Conservation (phyloP, 2,113 vertebrate genomes). For the Chaenogobius annularis region DNA sequence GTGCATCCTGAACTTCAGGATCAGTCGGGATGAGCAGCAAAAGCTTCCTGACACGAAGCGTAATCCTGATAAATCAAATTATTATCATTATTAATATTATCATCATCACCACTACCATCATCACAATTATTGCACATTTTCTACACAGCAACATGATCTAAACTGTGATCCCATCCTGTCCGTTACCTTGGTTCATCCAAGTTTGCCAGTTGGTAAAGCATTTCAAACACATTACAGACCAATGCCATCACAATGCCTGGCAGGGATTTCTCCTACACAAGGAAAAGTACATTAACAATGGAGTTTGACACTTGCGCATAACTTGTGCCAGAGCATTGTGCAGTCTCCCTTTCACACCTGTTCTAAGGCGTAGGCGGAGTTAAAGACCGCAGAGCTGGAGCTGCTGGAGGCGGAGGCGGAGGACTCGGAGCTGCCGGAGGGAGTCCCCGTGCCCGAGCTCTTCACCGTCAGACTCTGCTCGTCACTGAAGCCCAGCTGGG, state of each 20-base stretch:
- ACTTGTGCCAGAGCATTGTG: neutral
- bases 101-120: too few species aligned
- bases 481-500: constrained; percentile 94
- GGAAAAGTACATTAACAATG: constrained; percentile 9
- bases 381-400: constrained; percentile 86
- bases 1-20: constrained; percentile 96
- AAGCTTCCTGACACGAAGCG: constrained; percentile 91
- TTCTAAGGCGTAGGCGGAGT: constrained; percentile 93
- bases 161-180: neutral
- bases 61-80: constrained; percentile 82
- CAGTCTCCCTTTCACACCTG: constrained; percentile 71
- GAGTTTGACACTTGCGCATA: neutral
- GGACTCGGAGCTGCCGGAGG: constrained; percentile 93
- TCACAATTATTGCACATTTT: too few species aligned
- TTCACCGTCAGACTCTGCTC: constrained; percentile 95
- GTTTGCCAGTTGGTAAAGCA: constrained; percentile 98
- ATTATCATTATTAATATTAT: neutral
- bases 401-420: constrained; percentile 88
- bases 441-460: constrained; percentile 92
- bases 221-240: constrained; percentile 97
- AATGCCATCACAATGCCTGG: constrained; percentile 98
- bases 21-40: constrained; percentile 96
- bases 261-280: constrained; percentile 91
- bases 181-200: constrained; percentile 91
- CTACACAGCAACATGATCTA: neutral